Base-by-base conservation (phyloP, 1,140 invertebrate genomes). In the Drosophila orosa region DNA sequence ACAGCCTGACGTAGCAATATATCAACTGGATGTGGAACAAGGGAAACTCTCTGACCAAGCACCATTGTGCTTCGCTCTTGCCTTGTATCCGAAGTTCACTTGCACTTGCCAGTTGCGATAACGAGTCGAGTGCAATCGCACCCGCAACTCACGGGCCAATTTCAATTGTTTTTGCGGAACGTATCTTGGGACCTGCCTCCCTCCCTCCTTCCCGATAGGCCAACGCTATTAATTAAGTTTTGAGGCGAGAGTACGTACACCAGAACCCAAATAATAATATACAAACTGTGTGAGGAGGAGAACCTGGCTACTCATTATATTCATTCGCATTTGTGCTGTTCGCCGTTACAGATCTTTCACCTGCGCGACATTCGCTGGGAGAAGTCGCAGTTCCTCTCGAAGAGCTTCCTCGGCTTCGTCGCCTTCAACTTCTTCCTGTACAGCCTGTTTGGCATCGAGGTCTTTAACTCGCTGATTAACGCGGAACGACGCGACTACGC, bases 401-500 rank as follows among this genome's bases (percentile, higher is more conserved):
- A 98, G 93, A 98, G 97, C 35, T 97, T 97, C 91, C 93, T 98
- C n/a, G 97, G 96, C 25, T 98, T 98, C 91, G 94, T 97, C 17
- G 95, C 96, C 3, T 98, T 98, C 92, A 98, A 98, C 92, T 93
- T 98, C 55, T 95, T 98, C 80, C 96, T 95, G 44, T 98, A 98
- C 93, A 96, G 96, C 29, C 92, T 99, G 24, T 94, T 98, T 42
- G 92, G 97, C 5, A 95, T 96, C 12, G 97, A 98, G 92, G 95
- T 98, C 40, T 91, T 92, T 35, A 92, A 81, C 17, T 91, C 91
- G 15, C 58, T 92, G 27, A 85, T 92, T 3, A 90, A 83, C 15
- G 55, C 81, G 2, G 74, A 92, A 31, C 75, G 87, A 12, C 82
- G 87, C n/a, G 85, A 82, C 37, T 91, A 92, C 69, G 90, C 91